Evolutionary conservation across 2,113 vertebrate genomes (phyloP), one percentile per base, ranked within the genome.

Genomic region (Phyllostomus discolor): DNA sequence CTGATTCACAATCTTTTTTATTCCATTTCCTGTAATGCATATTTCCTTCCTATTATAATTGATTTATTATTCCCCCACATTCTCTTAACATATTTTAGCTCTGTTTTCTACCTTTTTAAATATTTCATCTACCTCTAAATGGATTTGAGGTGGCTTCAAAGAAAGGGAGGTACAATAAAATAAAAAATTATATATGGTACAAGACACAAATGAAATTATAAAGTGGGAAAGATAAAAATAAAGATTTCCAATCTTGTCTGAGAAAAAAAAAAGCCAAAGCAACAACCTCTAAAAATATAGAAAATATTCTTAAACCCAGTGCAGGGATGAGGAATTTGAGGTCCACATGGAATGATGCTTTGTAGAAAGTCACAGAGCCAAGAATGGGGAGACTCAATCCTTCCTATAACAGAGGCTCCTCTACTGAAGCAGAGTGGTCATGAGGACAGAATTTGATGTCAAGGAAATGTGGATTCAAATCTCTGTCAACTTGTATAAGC

Each of bases 81-180:
- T 69, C 5, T 3, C 19, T 57, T 28, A 67, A 69, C 57, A 59
- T 33, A 33, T 75, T 95, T 79, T 88, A 88, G 15, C 3, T 81
- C 41, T 50, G 50, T 59, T 59, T 94, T 72, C 5, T 84, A 92
- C 17, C 38, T 54, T 80, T 94, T 78, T 93, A 94, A 94, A 54
- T 82, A 78, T n/a, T 8, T 17, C 72, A 35, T 28, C 12, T 93
- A 85, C 7, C 76, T 95, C 43, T 76, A 95, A 82, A 54, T 87
- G 11, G 20, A 85, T 76, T 54, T 93, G 59, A 91, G 38, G 24
- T 41, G 12, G 28, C 19, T 87, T 4, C 35, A 59, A 89, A 73
- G n/a, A 87, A 85, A 66, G 1, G 0, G 59, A 80, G 31, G 31
- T 79, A 88, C 3, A 43, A 80, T 70, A 95, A 72, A 38, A 59